Evolutionary conservation across 2,113 vertebrate genomes (phyloP), one percentile per base, ranked within the genome.

Genomic region (Gallinago media): DNA sequence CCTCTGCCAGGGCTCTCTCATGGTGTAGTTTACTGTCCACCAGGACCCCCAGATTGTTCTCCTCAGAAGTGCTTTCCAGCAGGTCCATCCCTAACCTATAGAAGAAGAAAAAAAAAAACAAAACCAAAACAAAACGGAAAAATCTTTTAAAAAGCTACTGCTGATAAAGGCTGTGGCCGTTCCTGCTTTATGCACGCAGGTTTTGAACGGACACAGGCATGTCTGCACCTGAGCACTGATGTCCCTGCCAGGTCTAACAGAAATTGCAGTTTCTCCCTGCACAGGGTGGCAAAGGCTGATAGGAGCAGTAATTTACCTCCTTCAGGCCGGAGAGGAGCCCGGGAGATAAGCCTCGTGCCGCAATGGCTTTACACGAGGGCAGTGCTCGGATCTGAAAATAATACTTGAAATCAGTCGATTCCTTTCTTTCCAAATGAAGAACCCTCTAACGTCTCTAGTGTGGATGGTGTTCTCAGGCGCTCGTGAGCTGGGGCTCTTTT

Each of bases 151-250:
- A 21, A 15, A 12, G 3, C 26, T 4, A 7, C 14, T 46, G 38
- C 5, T 38, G 36, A 38, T 38, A 38, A 38, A 10, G 36, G 71
- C 4, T 6, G 65, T 12, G 70, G 27, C 22, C 2, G 0, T 17
- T 32, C 15, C 44, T 13, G n/a, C 40, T 15, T 0, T 2, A 4
- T 4, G 9, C 5, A n/a, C 2, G 10, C 44, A 9, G 36, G 4
- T 32, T 13, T 17, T 3, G 17, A 5, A 4, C 1, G 22, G 31
- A 4, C 0, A 0, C 15, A 8, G 50, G 6, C 13, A 4, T 13
- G 27, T 13, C 71, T 31, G 50, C 11, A 8, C 25, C 29, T 1
- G 3, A 6, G 38, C 27, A 29, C 54, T 7, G 2, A 29, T 25
- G 16, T 10, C 9, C 1, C 6, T 22, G 19, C 26, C 18, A 6